A percentile compares a stretch with the other conserved stretches of the same genome.
These are phyloP conservation scores for Chrysodeixis includens DNA, from an alignment of 2,888 invertebrate genomes.

Conservation along the genomic window DNA sequence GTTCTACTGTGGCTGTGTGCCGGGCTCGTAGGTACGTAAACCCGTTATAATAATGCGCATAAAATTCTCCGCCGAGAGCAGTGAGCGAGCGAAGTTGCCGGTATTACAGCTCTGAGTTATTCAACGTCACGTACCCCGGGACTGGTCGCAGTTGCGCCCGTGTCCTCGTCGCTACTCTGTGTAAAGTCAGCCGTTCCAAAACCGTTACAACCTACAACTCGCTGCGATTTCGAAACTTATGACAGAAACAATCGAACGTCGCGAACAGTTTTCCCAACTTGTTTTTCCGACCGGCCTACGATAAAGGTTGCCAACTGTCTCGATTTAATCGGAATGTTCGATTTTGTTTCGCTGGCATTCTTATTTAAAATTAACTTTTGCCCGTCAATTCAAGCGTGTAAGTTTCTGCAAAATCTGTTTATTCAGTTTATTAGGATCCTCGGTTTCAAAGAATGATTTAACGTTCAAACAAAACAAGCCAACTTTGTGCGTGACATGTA, in stretches of 20 bases:
- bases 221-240: constrained; percentile 48
- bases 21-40: constrained; percentile 66
- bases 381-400: constrained; percentile 7
- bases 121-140: constrained; percentile 77
- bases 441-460: neutral
- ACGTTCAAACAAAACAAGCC: neutral
- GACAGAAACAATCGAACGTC: constrained; percentile 56
- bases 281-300: constrained; percentile 36
- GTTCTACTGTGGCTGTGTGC: constrained; percentile 65
- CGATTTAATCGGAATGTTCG: constrained; percentile 24
- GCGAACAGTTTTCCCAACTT: constrained; percentile 42
- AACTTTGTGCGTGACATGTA: neutral
- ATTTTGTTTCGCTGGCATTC: constrained; percentile 14
- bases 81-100: constrained; percentile 74
- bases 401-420: constrained; percentile 8
- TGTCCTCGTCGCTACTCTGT: constrained; percentile 51
- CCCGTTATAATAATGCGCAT: constrained; percentile 80
- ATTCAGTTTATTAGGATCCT: neutral
- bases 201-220: constrained; percentile 49
- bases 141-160: constrained; percentile 60
- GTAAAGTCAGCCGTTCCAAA: constrained; percentile 50
- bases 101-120: constrained; percentile 79
- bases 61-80: constrained; percentile 77
- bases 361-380: constrained; percentile 26
- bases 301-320: constrained; percentile 30